phyloP scores from a whole-genome alignment of 2,888 invertebrate species.

The Pantelozetes paolii region DNA sequence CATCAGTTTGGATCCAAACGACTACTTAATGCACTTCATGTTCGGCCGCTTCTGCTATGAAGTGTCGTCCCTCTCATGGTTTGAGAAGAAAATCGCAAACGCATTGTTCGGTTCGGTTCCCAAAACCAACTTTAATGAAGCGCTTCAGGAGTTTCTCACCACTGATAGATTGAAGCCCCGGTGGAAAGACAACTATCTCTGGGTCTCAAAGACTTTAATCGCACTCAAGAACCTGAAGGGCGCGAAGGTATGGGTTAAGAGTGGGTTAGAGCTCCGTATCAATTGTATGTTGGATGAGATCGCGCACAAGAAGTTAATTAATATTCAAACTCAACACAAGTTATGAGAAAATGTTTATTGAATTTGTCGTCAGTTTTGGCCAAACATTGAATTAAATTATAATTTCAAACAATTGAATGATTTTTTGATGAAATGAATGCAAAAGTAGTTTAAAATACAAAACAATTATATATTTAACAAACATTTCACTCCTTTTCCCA shows the following conservation, averaged over 20 bases:
- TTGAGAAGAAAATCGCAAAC: slow-evolving; percentile 64
- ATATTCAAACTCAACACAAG: background rate
- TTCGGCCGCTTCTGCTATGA: slow-evolving; percentile 67
- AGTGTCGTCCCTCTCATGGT: slow-evolving; percentile 59
- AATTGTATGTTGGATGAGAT: slow-evolving; percentile 18
- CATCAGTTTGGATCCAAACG: slow-evolving; percentile 60
- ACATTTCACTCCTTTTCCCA: slow-evolving; percentile 60
- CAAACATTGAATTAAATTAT: too few species aligned
- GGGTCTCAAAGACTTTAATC: slow-evolving; percentile 56
- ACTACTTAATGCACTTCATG: slow-evolving; percentile 64
- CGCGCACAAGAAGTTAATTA: slow-evolving; percentile 19
- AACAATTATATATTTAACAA: too few species aligned
- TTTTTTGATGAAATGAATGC: too few species aligned
- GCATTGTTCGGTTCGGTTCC: slow-evolving; percentile 65
- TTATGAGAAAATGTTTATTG: background rate
- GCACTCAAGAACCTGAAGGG: slow-evolving; percentile 19
- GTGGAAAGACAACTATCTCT: slow-evolving; percentile 60
- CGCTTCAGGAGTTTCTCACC: slow-evolving; percentile 56
- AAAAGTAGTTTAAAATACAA: too few species aligned
- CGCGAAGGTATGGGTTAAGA: slow-evolving; percentile 33
- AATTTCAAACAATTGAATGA: too few species aligned
- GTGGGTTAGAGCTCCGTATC: slow-evolving; percentile 23
- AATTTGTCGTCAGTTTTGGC: too few species aligned
- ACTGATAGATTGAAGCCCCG: slow-evolving; percentile 58
- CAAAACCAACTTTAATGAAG: slow-evolving; percentile 59